Conservation (phyloP, 2,797 vertebrate genomes). For the Dipus sagitta region DNA sequence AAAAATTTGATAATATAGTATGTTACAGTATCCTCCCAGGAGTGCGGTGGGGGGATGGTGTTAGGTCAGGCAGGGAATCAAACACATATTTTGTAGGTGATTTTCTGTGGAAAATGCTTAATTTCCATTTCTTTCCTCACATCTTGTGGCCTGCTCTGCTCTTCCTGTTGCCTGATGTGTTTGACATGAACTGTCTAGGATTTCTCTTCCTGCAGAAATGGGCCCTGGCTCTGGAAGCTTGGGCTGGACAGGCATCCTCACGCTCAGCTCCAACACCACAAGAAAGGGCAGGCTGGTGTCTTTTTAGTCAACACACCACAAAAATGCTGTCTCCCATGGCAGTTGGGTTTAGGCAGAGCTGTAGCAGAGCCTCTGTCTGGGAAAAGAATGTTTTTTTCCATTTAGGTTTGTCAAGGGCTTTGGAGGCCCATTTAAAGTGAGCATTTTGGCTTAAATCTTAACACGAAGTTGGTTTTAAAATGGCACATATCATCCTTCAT, state of each 20-base stretch:
- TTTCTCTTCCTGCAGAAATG: slow-evolving; percentile 43
- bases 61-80: background rate
- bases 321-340: slow-evolving; percentile 45
- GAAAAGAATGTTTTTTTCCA: slow-evolving; percentile 35
- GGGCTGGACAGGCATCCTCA: background rate
- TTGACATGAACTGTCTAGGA: background rate
- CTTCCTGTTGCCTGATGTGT: background rate
- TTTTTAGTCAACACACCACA: slow-evolving; percentile 63
- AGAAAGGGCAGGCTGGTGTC: slow-evolving; percentile 68
- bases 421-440: slow-evolving; percentile 45
- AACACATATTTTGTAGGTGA: slow-evolving; percentile 10
- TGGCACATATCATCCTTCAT: background rate
- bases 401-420: background rate
- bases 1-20: background rate
- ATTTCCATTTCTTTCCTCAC: background rate
- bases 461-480: background rate
- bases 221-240: background rate
- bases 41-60: background rate
- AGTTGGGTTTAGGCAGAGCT: background rate
- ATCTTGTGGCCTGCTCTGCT: background rate
- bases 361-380: background rate
- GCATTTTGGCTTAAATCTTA: background rate
- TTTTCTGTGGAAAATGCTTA: slow-evolving; percentile 12
- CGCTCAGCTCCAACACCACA: slow-evolving; percentile 67
- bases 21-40: background rate